Evolutionary conservation across 2,888 invertebrate genomes (phyloP).

Genomic region (Boloria selene): DNA sequence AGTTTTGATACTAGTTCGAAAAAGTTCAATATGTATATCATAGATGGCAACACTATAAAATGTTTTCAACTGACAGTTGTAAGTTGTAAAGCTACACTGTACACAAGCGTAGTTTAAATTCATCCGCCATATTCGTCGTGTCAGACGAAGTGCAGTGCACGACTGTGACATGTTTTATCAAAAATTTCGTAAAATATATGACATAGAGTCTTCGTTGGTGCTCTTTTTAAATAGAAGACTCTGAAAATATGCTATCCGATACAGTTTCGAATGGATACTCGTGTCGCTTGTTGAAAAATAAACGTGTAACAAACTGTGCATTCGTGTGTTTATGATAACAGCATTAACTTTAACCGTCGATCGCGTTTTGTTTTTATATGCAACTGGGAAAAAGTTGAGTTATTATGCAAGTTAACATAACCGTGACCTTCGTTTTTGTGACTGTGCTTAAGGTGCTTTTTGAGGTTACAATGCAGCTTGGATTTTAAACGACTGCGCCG

Average conservation of each 20-base stretch:
- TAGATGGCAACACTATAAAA: constrained; percentile 58
- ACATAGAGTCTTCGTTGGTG: constrained; percentile 67
- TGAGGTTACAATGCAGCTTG: constrained; percentile 82
- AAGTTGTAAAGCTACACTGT: constrained; percentile 50
- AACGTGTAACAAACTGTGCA: constrained; percentile 79
- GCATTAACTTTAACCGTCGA: constrained; percentile 73
- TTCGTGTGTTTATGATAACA: constrained; percentile 81
- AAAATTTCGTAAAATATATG: constrained; percentile 72
- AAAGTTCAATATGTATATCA: constrained; percentile 45
- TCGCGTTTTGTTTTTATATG: constrained; percentile 73
- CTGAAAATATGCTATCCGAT: constrained; percentile 70
- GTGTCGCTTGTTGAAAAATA: constrained; percentile 70
- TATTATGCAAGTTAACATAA: constrained; percentile 78
- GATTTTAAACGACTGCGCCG: constrained; percentile 79
- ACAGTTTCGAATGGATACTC: constrained; percentile 63
- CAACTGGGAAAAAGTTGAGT: constrained; percentile 68
- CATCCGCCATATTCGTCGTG: constrained; percentile 82
- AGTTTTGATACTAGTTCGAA: constrained; percentile 42
- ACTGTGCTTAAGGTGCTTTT: constrained; percentile 75
- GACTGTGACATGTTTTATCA: constrained; percentile 79
- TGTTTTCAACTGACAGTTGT: constrained; percentile 69
- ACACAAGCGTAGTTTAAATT: constrained; percentile 81
- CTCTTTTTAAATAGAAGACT: constrained; percentile 60
- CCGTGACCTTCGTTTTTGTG: constrained; percentile 79
- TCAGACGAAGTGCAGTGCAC: constrained; percentile 79